These are phyloP conservation scores for Macrotus californicus DNA, from an alignment of 2,113 vertebrate genomes.

Conservation along the genomic window DNA sequence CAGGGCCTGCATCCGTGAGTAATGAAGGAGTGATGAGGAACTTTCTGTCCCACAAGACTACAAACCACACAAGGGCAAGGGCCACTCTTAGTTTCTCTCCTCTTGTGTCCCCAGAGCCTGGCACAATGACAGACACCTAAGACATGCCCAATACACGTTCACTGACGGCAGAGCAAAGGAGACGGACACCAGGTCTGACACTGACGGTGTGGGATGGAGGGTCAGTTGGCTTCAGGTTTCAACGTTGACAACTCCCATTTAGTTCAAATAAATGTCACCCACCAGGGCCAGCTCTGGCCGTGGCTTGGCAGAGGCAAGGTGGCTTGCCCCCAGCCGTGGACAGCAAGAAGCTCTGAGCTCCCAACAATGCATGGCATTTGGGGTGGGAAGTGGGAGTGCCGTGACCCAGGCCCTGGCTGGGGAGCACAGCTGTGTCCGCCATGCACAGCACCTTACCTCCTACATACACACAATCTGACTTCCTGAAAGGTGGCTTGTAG, in stretches of 20 bases:
- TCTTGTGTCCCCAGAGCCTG: not conserved
- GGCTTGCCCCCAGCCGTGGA: not conserved
- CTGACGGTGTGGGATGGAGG: not conserved
- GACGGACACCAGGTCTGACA: not conserved
- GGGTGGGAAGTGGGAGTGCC: not conserved
- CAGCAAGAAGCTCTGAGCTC: not conserved
- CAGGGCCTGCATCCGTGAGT: not conserved
- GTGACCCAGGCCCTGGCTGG: not conserved
- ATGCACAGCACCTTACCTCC: not conserved
- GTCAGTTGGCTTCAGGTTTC: not conserved
- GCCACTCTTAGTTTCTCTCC: not conserved
- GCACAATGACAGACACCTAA: not conserved
- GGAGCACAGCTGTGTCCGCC: not conserved
- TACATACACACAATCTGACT: not conserved
- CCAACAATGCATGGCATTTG: not conserved
- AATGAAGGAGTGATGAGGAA: too few relatives aligned
- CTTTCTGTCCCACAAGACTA: not conserved
- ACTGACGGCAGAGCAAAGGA: not conserved
- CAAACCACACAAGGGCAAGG: not conserved
- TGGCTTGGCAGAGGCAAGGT: not conserved
- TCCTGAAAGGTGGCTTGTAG: not conserved
- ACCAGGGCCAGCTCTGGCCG: not conserved
- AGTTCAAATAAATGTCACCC: conserved; percentile 5
- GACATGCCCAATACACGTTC: not conserved
- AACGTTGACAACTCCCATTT: not conserved